These are phyloP conservation scores for Zele albiditarsus DNA, from an alignment of 2,888 invertebrate genomes.

Conservation along the genomic window DNA sequence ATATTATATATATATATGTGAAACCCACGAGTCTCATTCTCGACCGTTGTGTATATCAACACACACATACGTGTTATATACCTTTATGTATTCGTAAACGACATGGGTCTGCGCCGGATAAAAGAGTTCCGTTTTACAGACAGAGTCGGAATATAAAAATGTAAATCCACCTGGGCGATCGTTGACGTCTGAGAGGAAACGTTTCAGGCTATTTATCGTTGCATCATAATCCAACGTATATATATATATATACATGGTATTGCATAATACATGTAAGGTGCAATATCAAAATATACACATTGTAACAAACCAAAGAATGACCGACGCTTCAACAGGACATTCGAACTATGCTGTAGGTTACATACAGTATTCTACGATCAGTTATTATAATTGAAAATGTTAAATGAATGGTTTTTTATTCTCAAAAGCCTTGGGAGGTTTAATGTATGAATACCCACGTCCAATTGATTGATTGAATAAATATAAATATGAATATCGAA, in stretches of 20 bases:
- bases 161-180: slow-evolving; percentile 45
- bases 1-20: neutral
- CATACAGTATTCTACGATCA: too few species aligned
- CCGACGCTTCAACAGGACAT: too few species aligned
- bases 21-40: neutral
- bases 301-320: neutral
- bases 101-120: slow-evolving; percentile 21
- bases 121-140: slow-evolving; percentile 47
- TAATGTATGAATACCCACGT: too few species aligned
- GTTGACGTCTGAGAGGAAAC: slow-evolving; percentile 35
- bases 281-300: neutral
- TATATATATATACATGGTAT: slow-evolving; percentile 1
- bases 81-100: slow-evolving; percentile 6
- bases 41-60: slow-evolving; percentile 16
- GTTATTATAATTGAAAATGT: too few species aligned
- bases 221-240: slow-evolving; percentile 36
- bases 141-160: slow-evolving; percentile 47
- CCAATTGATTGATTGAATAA: too few species aligned
- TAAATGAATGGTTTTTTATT: too few species aligned
- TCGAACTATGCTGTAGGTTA: too few species aligned
- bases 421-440: too few species aligned
- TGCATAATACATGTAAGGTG: neutral
- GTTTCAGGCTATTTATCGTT: slow-evolving; percentile 51
- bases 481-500: too few species aligned
- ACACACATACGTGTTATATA: slow-evolving; percentile 13